Percentiles rank a stretch among this genome's conserved stretches.
These are phyloP conservation scores for Ecliptopera silaceata DNA, from an alignment of 2,888 invertebrate species.

Conservation along the genomic window DNA sequence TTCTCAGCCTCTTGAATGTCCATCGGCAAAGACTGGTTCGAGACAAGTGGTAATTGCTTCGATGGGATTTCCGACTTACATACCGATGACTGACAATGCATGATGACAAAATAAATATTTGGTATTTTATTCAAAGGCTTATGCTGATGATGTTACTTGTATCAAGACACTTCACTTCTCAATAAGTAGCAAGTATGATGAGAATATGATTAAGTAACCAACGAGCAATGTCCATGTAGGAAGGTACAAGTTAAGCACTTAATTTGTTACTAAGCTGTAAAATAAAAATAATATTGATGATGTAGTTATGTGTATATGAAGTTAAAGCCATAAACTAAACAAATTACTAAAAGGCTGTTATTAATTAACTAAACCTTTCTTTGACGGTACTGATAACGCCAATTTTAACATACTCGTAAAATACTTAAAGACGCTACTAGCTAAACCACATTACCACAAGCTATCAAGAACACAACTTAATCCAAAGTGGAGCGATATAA, in stretches of 20 bases:
- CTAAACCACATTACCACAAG: constrained; percentile 20
- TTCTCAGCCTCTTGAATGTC: constrained; percentile 53
- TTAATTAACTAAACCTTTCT: background rate
- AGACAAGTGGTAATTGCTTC: constrained; percentile 61
- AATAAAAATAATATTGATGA: too few relatives aligned
- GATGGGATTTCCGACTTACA: constrained; percentile 46
- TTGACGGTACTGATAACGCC: background rate
- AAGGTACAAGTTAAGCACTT: too few relatives aligned
- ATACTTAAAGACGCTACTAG: constrained; percentile 19
- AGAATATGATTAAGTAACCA: background rate
- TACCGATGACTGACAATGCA: constrained; percentile 26
- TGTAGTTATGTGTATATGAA: too few relatives aligned
- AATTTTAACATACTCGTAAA: constrained; percentile 21
- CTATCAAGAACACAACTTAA: constrained; percentile 35
- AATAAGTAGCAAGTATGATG: background rate
- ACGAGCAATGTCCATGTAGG: too few relatives aligned
- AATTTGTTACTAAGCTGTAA: too few relatives aligned
- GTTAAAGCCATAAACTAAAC: too few relatives aligned
- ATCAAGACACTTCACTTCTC: background rate
- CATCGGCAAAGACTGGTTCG: constrained; percentile 44
- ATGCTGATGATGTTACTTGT: background rate
- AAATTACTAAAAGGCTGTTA: background rate
- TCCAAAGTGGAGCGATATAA: constrained; percentile 33
- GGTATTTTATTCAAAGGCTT: background rate
- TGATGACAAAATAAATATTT: constrained; percentile 26